A percentile compares a stretch with the other conserved stretches of the same genome.
These are phyloP conservation scores for Drosophila pseudoananassae DNA, from an alignment of 1,140 invertebrate genomes.

Conservation along the genomic window DNA sequence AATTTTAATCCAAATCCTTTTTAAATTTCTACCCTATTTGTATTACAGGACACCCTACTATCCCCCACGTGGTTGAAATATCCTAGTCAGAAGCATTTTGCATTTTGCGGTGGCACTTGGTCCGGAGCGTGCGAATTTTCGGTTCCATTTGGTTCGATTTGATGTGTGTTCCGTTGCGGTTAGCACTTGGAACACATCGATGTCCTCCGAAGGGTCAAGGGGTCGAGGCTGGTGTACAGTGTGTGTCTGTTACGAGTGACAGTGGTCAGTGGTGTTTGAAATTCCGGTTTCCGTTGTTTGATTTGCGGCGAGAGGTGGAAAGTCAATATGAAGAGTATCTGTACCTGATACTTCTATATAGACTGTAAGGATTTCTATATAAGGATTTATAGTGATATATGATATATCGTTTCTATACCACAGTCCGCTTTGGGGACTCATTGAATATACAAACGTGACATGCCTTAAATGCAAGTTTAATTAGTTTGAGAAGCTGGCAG, in stretches of 20 bases:
- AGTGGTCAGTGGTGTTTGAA: slow-evolving; percentile 42
- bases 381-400: no score
- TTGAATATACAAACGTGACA: slow-evolving; percentile 11
- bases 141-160: slow-evolving; percentile 72
- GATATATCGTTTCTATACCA: neutral
- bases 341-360: no score
- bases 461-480: slow-evolving; percentile 61
- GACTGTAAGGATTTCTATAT: no score
- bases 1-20: neutral
- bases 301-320: slow-evolving; percentile 21
- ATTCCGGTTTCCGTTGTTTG: slow-evolving; percentile 25
- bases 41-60: slow-evolving; percentile 4
- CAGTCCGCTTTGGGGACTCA: slow-evolving; percentile 1
- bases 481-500: slow-evolving; percentile 52
- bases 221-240: neutral
- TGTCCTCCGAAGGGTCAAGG: slow-evolving; percentile 8
- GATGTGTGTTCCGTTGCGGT: slow-evolving; percentile 69
- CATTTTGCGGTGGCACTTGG: slow-evolving; percentile 60
- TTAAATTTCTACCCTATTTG: neutral
- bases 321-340: slow-evolving; percentile 4
- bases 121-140: slow-evolving; percentile 60
- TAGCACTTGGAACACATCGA: slow-evolving; percentile 46
- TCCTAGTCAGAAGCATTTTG: slow-evolving; percentile 24
- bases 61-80: slow-evolving; percentile 3
- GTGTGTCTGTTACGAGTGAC: slow-evolving; percentile 9